A percentile compares a stretch with the other conserved stretches of the same genome.
These are phyloP conservation scores for Drosophila ezoana DNA, from an alignment of 2,888 invertebrate genomes.

Conservation along the genomic window DNA sequence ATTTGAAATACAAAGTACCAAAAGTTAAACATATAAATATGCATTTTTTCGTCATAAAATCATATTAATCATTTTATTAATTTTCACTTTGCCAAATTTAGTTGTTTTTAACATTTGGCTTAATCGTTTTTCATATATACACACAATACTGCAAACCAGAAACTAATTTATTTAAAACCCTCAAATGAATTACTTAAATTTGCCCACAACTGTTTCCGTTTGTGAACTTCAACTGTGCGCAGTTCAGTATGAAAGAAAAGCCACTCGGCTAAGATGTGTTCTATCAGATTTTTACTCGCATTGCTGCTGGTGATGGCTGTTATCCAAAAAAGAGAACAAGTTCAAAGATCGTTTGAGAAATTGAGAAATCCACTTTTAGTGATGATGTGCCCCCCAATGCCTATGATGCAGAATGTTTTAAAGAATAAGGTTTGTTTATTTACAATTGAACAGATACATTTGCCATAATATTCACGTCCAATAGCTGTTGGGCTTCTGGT, in stretches of 20 bases:
- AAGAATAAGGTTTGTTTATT: slow-evolving; percentile 24
- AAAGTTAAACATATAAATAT: no score
- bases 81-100: no score
- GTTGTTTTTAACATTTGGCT: no score
- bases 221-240: not conserved
- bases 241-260: not conserved
- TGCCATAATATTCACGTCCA: not conserved
- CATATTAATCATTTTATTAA: not conserved
- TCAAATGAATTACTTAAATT: not conserved
- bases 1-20: no score
- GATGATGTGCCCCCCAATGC: slow-evolving; percentile 27
- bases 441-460: not conserved
- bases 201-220: not conserved
- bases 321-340: not conserved
- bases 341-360: not conserved
- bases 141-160: slow-evolving; percentile 8
- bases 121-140: not conserved
- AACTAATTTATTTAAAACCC: slow-evolving; percentile 19
- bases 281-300: not conserved
- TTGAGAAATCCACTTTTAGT: not conserved
- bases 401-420: slow-evolving; percentile 9
- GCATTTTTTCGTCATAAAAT: not conserved
- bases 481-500: slow-evolving; percentile 64
- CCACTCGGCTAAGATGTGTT: not conserved
- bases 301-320: not conserved